Evolutionary conservation across 2,113 vertebrate genomes (phyloP), one percentile per base, ranked within the genome.

Genomic region (Melanerpes aurifrons): DNA sequence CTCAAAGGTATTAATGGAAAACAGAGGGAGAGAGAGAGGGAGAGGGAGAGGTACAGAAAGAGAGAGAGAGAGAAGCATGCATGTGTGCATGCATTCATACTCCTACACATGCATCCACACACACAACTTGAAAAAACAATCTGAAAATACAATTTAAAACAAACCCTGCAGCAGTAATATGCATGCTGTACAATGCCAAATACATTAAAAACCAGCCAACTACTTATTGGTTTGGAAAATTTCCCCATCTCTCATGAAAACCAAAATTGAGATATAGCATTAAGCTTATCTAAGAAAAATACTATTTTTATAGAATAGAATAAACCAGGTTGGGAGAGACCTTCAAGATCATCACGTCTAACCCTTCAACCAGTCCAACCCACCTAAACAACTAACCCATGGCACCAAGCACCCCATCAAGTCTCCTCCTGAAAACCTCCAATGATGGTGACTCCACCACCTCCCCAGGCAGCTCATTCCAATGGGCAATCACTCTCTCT

Each of bases 1-100:
- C 69, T 89, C 31, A 67, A 77, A 87, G 28, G 12, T 70, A 74
- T 86, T 88, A 91, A 83, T 54, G 72, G 53, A 91, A 87, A 91
- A 80, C 54, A 54, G 16, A 24, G 5, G 53, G 45, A 81, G 19
- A 92, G 45, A 76, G 66, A 85, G 89, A 74, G 43, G 6, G 35
- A 37, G 35, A 37, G 35, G 35, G 37, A 37, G 37, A 48, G 47
- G 35, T 35, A 35, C 35, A 48, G 47, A 48, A 19, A 50, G 48
- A 47, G 21, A 25, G 6, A 53, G 45, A 84, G 20, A 91, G 43
- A 77, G 67, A 86, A 91, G 71, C 31, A 64, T 10, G 35, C 50
- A 73, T 32, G 58, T 68, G 28, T 64, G 50, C n/a, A 37, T 72
- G 47, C 28, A 29, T 50, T 32, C 40, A 45, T 50, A 76, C 20